These are phyloP conservation scores for Cyrtorhinus lividipennis DNA, from an alignment of 1,140 invertebrate genomes.

Conservation along the genomic window DNA sequence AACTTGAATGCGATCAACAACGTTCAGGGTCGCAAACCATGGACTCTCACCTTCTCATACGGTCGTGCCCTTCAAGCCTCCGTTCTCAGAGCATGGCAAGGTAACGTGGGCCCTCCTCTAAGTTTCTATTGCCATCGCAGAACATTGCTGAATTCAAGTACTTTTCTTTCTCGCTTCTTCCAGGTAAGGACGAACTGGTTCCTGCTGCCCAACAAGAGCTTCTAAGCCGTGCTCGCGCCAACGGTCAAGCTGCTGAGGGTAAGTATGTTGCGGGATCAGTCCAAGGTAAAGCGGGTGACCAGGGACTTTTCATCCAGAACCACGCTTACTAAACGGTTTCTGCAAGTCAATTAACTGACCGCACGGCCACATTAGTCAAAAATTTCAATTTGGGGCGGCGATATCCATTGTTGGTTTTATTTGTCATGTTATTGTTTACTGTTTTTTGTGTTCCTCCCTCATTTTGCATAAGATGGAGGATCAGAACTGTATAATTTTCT, in stretches of 20 bases:
- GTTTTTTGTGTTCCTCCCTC: too few species aligned
- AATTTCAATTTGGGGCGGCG: too few species aligned
- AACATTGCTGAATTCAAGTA: too few species aligned
- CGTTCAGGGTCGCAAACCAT: conserved; percentile 70
- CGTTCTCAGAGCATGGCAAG: conserved; percentile 81
- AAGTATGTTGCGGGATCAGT: conserved; percentile 74
- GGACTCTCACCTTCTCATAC: conserved; percentile 92
- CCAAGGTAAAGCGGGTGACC: conserved; percentile 60
- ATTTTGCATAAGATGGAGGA: too few species aligned
- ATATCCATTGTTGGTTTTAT: too few species aligned
- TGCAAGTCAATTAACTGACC: too few species aligned
- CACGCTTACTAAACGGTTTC: conserved; percentile 66
- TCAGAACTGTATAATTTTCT: too few species aligned
- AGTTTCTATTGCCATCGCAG: too few species aligned
- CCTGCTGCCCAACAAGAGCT: conserved; percentile 71
- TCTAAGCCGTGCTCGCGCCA: conserved; percentile 82
- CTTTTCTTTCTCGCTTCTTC: too few species aligned
- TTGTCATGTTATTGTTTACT: too few species aligned
- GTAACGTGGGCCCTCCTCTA: too few species aligned
- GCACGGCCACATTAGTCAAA: too few species aligned
- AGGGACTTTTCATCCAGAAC: conserved; percentile 77
- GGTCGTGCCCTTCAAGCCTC: conserved; percentile 84
- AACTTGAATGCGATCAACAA: conserved; percentile 92
- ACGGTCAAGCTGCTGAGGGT: conserved; percentile 71
- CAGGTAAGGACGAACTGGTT: conserved; percentile 78